Percentiles rank a stretch among this genome's conserved stretches.
Conservation (phyloP, 2,797 vertebrate species). For the Hydrocynus forskahlii region DNA sequence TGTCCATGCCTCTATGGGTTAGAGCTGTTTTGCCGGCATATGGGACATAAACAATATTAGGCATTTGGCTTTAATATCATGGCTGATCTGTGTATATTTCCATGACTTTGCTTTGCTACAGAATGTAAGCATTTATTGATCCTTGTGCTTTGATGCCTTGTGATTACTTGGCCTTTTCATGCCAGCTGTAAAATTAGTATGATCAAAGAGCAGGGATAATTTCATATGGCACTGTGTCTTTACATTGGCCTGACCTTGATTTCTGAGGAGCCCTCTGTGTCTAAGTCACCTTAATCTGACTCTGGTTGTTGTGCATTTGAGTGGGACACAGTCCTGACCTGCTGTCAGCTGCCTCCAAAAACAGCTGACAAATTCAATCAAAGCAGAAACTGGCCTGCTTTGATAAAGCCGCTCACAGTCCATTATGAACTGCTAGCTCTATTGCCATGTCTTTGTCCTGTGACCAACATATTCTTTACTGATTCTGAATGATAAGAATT, state of each 20-base stretch:
- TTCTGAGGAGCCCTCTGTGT: background rate
- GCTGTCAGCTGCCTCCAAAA: background rate
- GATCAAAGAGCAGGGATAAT: slow-evolving; percentile 8
- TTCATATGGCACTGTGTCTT: slow-evolving; percentile 1
- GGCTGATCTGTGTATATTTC: too few species aligned
- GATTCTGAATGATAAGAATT: slow-evolving; percentile 51
- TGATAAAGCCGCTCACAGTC: background rate
- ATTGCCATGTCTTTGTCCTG: background rate
- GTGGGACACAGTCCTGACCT: background rate
- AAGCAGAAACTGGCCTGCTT: background rate
- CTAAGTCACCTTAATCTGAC: background rate
- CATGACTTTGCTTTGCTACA: background rate
- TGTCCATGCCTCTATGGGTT: too few species aligned
- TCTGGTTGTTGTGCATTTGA: background rate
- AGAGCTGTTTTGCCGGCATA: too few species aligned
- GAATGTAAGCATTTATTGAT: background rate
- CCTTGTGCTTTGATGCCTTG: background rate
- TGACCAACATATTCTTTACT: slow-evolving; percentile 27
- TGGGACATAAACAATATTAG: too few species aligned
- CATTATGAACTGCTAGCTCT: slow-evolving; percentile 9
- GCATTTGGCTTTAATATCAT: too few species aligned
- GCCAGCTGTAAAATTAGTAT: background rate
- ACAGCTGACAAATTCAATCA: background rate
- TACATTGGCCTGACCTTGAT: slow-evolving; percentile 10
- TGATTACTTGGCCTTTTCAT: background rate